phyloP scores from a whole-genome alignment of 2,888 invertebrate species.

The Erebia palarica region DNA sequence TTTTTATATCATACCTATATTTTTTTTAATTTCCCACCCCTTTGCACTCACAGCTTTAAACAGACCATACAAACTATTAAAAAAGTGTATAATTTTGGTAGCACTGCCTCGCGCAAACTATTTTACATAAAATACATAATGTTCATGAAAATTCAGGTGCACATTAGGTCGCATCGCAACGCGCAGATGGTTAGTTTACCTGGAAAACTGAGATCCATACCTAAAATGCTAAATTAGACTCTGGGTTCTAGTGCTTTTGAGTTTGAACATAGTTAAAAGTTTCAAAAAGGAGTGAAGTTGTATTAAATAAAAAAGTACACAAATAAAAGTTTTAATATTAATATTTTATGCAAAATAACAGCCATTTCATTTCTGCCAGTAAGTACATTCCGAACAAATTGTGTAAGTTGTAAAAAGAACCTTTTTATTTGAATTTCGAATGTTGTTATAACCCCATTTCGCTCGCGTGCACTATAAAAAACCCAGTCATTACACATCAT shows the following conservation, averaged over 20 bases:
- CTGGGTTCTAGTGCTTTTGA: neutral
- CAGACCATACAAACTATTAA: too few relatives aligned
- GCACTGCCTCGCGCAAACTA: too few relatives aligned
- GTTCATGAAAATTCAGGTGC: too few relatives aligned
- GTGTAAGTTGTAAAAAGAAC: slow-evolving; percentile 10
- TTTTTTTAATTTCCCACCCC: too few relatives aligned
- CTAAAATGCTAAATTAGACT: neutral
- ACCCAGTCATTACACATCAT: slow-evolving; percentile 55
- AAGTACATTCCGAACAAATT: neutral
- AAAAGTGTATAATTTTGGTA: too few relatives aligned
- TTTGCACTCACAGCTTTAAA: too few relatives aligned
- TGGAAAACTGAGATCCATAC: too few relatives aligned
- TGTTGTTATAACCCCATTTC: slow-evolving; percentile 24
- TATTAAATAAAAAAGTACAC: neutral
- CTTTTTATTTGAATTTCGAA: slow-evolving; percentile 20
- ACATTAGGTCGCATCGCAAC: too few relatives aligned
- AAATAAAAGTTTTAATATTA: neutral
- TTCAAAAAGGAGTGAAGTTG: neutral
- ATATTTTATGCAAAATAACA: neutral
- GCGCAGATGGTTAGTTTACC: too few relatives aligned
- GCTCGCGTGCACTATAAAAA: slow-evolving; percentile 45
- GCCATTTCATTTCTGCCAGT: neutral
- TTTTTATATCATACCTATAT: too few relatives aligned
- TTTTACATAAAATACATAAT: too few relatives aligned
- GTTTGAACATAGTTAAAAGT: neutral